Base-by-base conservation (phyloP, 1,140 invertebrate genomes). In the Latrodectus geometricus region DNA sequence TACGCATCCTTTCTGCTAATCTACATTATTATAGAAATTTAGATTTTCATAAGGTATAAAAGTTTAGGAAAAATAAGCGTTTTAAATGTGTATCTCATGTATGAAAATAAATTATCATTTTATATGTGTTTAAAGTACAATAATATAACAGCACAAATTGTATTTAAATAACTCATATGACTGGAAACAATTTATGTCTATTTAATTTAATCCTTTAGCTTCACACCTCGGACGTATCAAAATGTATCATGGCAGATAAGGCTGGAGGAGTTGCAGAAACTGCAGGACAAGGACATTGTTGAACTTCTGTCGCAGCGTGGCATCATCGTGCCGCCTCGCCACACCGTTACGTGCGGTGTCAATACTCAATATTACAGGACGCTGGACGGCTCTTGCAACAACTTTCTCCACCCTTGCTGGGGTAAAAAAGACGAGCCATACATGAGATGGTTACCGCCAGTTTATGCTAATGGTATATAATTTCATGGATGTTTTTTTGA, bases 361-460 rank as follows among this genome's bases (percentile, higher is more conserved):
- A 48, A 21, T 15, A 52, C 85, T 17, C 76, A 56, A 9, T 73
- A 69, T 48, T 95, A 94, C 90, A 91, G 95, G 9, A 93, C 92
- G 9, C 91, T 93, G 69, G 95, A 96, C 90, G 95, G 95, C 2
- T 93, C 93, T 20, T 96, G 95, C 90, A 96, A 96, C 90, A 95
- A 96, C 89, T 89, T 93, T 0, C 89, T 91, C 12, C 89, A 94
- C 90, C 92, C 89, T 8, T 88, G 89, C 90, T 93, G 92, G 92
- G 92, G 92, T 9, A 93, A 90, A 80, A 87, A 92, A 21, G 88
- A 88, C 15, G 89, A 89, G 66, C 88, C 91, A 21, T 91, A 91
- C 82, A 92, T 92, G 77, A 90, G 95, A 79, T 90, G 95, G 72
- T 89, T 95, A 54, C 92, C 93, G 75, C 92, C 95, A 0, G 92